Percentiles rank a stretch among this genome's conserved stretches.
phyloP scores from a whole-genome alignment of 2,113 vertebrate species.

The Agapornis roseicollis region DNA sequence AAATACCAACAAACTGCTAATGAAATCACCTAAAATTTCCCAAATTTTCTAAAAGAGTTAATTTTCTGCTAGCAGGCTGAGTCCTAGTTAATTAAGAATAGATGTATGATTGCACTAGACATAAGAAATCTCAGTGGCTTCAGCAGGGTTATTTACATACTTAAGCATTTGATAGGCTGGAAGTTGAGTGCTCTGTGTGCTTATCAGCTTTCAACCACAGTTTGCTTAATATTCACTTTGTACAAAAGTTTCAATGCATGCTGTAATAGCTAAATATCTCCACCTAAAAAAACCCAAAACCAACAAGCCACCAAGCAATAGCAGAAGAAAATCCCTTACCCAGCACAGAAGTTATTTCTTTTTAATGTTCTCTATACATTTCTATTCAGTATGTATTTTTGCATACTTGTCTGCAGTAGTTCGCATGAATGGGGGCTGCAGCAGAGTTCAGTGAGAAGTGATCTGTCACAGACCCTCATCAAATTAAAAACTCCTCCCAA shows the following conservation, averaged over 20 bases:
- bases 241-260: not conserved
- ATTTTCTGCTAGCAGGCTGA: not conserved
- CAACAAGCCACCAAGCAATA: not conserved
- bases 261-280: not conserved
- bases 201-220: constrained; percentile 1
- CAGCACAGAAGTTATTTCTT: not conserved
- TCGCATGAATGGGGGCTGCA: not conserved
- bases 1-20: not conserved
- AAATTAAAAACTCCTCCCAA: not conserved
- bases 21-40: not conserved
- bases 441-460: not conserved
- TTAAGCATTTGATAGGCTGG: not conserved
- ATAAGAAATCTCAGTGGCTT: not conserved
- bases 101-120: not conserved
- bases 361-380: not conserved
- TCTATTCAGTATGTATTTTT: not conserved
- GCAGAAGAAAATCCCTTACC: not conserved
- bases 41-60: not conserved
- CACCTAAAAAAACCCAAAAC: not conserved
- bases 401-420: not conserved
- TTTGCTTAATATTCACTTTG: not conserved
- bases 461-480: not conserved
- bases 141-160: not conserved
- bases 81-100: not conserved
- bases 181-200: not conserved